Evolutionary conservation across 2,888 invertebrate species (phyloP), one percentile per base, ranked within the genome.

Genomic region (Pandemis corylana): DNA sequence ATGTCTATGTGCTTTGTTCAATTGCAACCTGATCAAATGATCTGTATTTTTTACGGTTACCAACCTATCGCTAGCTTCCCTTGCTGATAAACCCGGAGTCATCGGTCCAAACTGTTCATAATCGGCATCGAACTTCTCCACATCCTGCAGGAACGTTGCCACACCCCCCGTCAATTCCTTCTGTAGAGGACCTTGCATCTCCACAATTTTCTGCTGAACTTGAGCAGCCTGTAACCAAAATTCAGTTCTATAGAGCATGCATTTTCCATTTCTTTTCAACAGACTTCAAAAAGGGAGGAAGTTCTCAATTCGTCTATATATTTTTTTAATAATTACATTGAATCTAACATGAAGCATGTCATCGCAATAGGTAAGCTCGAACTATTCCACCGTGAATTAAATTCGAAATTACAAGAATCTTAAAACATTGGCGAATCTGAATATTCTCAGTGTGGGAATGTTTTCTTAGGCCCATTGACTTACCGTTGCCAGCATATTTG

Each of bases 21-120:
- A 36, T 36, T 36, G 28, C 28, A 36, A 36, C 28, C 28, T 36
- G 28, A 4, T 36, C 28, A 36, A 36, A 36, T 36, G 28, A 36
- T 36, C 28, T 36, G 28, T 56, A 3, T 20, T n/a, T 53, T 56
- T 20, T 7, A 59, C 7, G 28, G 10, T 12, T 12, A 12, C 2
- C 12, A 12, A 96, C 93, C 97, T 95, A 87, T 98, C 98, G 80
- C 97, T 97, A 28, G 98, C 98, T 90, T 98, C 98, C 80, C 97
- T 95, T 0, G 98, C 98, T 0, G 96, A 92, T 44, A 98, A 95
- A 1, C 97, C 98, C 6, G 97, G 96, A 0, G 97, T 96, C 98
- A 98, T 97, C 0, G 98, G 98, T 0, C 98, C 98, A 83, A 95
- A 96, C n/a, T 91, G 82, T 15, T 97, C 96, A 84, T 96, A 97